These are phyloP conservation scores for Dicyrtomina minuta DNA, from an alignment of 2,888 invertebrate species.

Conservation along the genomic window DNA sequence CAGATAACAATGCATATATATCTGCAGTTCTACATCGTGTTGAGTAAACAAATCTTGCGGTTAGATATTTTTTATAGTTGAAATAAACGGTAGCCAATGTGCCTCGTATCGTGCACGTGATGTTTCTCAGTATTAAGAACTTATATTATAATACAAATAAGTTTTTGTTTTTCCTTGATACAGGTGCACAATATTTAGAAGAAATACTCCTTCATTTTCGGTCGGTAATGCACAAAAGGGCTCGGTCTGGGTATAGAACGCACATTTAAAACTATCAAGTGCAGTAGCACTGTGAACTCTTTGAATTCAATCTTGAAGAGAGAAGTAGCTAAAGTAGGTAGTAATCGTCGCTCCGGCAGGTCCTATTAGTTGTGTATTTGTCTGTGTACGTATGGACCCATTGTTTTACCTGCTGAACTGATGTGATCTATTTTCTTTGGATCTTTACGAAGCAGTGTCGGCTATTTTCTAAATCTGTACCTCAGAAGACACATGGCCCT, in stretches of 20 bases:
- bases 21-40: too few species aligned
- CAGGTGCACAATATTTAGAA: too few species aligned
- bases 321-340: conserved; percentile 16
- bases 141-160: too few species aligned
- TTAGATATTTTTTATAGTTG: too few species aligned
- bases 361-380: conserved; percentile 12
- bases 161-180: too few species aligned
- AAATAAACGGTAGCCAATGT: too few species aligned
- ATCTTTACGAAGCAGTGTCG: conserved; percentile 5
- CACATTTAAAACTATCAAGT: conserved; percentile 4
- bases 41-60: too few species aligned
- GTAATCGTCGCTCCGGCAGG: conserved; percentile 29
- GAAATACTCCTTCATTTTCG: too few species aligned
- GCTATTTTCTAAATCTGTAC: conserved; percentile 7
- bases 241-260: conserved; percentile 1
- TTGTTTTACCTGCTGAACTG: conserved; percentile 8
- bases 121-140: too few species aligned
- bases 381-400: conserved; percentile 7
- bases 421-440: not conserved
- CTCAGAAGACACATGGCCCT: conserved; percentile 26
- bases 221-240: too few species aligned
- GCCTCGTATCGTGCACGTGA: too few species aligned
- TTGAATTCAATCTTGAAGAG: conserved; percentile 8
- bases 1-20: too few species aligned
- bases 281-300: conserved; percentile 12